Conservation (phyloP, 2,113 vertebrate genomes). For the Engystomops pustulosus region DNA sequence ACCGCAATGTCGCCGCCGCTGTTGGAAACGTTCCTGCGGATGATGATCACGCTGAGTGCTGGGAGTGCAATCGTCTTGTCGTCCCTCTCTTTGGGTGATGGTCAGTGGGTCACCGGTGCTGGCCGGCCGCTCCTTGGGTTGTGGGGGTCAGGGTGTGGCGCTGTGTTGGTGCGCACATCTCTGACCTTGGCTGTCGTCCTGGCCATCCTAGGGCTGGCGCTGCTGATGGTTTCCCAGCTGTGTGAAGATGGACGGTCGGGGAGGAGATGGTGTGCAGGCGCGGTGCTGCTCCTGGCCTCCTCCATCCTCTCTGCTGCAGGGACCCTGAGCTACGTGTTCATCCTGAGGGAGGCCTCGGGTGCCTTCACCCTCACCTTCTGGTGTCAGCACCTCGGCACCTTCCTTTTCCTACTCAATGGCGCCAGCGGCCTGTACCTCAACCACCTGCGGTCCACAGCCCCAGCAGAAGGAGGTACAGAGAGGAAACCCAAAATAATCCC, state of each 20-base stretch:
- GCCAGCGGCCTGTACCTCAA: slow-evolving; percentile 80
- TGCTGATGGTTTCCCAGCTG: slow-evolving; percentile 83
- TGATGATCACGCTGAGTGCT: too few species aligned
- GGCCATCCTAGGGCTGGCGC: slow-evolving; percentile 82
- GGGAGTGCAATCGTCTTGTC: too few species aligned
- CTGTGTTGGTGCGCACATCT: slow-evolving; percentile 70
- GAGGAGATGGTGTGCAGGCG: slow-evolving; percentile 77
- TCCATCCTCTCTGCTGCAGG: slow-evolving; percentile 73
- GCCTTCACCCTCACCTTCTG: slow-evolving; percentile 81
- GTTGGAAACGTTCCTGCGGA: too few species aligned
- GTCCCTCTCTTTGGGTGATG: slow-evolving; percentile 82
- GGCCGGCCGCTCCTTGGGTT: slow-evolving; percentile 67
- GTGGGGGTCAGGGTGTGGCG: slow-evolving; percentile 68
- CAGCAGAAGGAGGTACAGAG: too few species aligned
- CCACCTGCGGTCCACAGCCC: slow-evolving; percentile 66
- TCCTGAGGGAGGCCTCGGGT: slow-evolving; percentile 68
- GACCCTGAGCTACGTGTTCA: slow-evolving; percentile 73
- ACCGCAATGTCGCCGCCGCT: too few species aligned
- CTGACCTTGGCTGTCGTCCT: slow-evolving; percentile 75
- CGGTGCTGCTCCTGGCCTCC: slow-evolving; percentile 70
- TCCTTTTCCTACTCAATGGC: slow-evolving; percentile 82
- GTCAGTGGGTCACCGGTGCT: slow-evolving; percentile 79
- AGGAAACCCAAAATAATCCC: too few species aligned
- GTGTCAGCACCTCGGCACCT: slow-evolving; percentile 76
- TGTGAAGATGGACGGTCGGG: slow-evolving; percentile 71